Percentiles rank a stretch among this genome's conserved stretches.
Conservation (phyloP, 2,888 invertebrate genomes). For the Cryptophagus acutangulus region DNA sequence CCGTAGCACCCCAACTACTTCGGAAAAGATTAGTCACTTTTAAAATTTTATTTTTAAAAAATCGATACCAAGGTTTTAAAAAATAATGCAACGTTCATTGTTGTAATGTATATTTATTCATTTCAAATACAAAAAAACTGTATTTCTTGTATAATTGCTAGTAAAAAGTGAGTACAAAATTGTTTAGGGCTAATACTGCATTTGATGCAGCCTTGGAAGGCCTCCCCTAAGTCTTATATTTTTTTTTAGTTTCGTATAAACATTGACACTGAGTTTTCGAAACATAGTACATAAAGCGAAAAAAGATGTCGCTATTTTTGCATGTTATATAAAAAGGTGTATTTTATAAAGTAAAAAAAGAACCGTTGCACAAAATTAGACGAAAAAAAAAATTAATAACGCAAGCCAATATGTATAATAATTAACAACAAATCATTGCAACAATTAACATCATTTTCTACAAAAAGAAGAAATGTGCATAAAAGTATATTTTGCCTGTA, state of each 20-base stretch:
- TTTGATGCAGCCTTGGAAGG: slow-evolving; percentile 45
- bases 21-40: no score
- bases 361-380: no score
- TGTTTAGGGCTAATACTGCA: slow-evolving; percentile 45
- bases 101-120: no score
- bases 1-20: no score
- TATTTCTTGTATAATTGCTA: slow-evolving; percentile 37
- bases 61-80: no score
- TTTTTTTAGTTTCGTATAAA: slow-evolving; percentile 25
- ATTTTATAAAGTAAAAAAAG: no score
- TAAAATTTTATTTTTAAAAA: no score
- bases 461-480: slow-evolving; percentile 16
- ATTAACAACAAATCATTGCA: slow-evolving; percentile 10
- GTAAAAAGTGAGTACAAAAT: slow-evolving; percentile 33
- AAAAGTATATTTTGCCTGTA: slow-evolving; percentile 17
- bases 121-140: no score
- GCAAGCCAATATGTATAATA: slow-evolving; percentile 1
- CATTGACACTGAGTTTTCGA: slow-evolving; percentile 32
- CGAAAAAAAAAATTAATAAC: no score
- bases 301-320: background rate
- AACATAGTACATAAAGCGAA: slow-evolving; percentile 14
- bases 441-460: slow-evolving; percentile 14
- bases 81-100: no score
- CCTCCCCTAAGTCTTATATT: slow-evolving; percentile 41
- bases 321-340: no score